Evolutionary conservation across 2,888 invertebrate genomes (phyloP).

Genomic region (Junonia oenone): DNA sequence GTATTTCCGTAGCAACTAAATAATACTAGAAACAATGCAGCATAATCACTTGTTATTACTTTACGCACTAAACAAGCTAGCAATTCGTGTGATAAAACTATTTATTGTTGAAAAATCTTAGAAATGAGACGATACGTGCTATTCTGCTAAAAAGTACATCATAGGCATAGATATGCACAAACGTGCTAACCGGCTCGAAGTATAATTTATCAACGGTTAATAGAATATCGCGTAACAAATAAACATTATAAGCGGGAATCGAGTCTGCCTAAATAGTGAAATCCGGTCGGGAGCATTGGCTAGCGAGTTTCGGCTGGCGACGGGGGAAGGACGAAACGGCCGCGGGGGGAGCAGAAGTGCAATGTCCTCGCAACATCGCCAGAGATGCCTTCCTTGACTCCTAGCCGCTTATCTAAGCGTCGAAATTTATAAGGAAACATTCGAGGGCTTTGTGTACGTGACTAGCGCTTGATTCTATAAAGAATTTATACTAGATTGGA

Average conservation of each 20-base stretch:
- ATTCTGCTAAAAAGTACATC: slow-evolving; percentile 20
- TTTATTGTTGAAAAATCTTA: slow-evolving; percentile 9
- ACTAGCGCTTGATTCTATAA: slow-evolving; percentile 20
- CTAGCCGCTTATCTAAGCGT: slow-evolving; percentile 49
- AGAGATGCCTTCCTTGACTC: slow-evolving; percentile 59
- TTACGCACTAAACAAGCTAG: not conserved
- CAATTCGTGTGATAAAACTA: slow-evolving; percentile 5
- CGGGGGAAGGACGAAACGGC: slow-evolving; percentile 58
- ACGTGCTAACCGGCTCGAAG: slow-evolving; percentile 13
- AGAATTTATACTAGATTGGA: slow-evolving; percentile 4
- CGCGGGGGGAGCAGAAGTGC: slow-evolving; percentile 61
- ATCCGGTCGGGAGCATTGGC: slow-evolving; percentile 68
- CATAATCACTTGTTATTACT: not conserved
- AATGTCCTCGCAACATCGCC: slow-evolving; percentile 76
- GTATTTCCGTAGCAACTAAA: not conserved
- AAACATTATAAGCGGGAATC: slow-evolving; percentile 29
- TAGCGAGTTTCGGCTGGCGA: slow-evolving; percentile 70
- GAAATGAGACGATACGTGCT: slow-evolving; percentile 10
- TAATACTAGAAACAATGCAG: not conserved
- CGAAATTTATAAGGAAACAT: slow-evolving; percentile 50
- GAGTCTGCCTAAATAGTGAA: slow-evolving; percentile 58
- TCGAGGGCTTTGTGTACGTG: slow-evolving; percentile 35
- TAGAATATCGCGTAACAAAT: slow-evolving; percentile 27
- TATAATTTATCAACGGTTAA: slow-evolving; percentile 8
- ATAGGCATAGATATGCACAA: slow-evolving; percentile 16